Evolutionary conservation across 1,140 invertebrate genomes (phyloP).

Genomic region (Pentalonia nigronervosa): DNA sequence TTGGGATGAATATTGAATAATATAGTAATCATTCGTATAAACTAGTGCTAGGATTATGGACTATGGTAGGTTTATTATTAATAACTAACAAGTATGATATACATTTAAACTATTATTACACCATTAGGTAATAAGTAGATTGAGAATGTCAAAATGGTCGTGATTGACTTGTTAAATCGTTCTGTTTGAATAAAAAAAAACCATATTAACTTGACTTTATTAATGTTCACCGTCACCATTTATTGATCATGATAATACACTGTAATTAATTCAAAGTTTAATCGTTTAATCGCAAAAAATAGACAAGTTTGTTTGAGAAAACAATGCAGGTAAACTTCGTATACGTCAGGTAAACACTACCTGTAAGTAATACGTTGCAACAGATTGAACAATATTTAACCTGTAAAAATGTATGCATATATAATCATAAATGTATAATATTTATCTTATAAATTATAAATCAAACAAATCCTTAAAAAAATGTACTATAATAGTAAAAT

Average conservation of each 20-base stretch:
- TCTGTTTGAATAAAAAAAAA: background rate
- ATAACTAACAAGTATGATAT: background rate
- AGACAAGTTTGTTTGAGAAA: background rate
- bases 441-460: constrained; percentile 6
- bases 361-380: no score
- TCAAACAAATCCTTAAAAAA: background rate
- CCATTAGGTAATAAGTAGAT: background rate
- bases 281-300: background rate
- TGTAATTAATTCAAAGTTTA: background rate
- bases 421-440: background rate
- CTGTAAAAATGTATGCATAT: background rate
- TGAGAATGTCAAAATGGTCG: background rate
- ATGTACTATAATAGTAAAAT: background rate
- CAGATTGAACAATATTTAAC: background rate
- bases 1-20: background rate
- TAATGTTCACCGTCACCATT: background rate
- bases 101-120: no score
- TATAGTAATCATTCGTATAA: background rate
- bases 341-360: no score
- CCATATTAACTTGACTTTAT: background rate
- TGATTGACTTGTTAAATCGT: background rate
- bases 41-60: background rate
- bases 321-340: background rate
- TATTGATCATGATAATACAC: background rate
- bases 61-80: background rate